These are phyloP conservation scores for Tetragonisca angustula DNA, from an alignment of 2,888 invertebrate species.

Conservation along the genomic window DNA sequence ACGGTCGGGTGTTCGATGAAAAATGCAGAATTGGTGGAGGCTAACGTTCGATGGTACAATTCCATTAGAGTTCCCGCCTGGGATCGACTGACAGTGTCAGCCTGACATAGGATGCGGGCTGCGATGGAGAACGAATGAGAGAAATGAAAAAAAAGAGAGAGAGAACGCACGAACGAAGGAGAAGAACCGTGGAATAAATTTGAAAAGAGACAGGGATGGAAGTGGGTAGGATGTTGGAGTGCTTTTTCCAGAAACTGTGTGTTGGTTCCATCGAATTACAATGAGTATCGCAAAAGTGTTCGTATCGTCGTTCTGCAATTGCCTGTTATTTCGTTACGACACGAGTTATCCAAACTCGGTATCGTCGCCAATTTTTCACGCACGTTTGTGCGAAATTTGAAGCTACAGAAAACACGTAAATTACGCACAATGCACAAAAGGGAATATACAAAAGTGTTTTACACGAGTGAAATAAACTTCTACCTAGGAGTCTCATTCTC, in stretches of 20 bases:
- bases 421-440: too few relatives aligned
- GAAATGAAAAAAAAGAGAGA: constrained; percentile 54
- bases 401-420: too few relatives aligned
- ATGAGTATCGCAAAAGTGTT: not conserved
- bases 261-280: not conserved
- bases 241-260: constrained; percentile 37
- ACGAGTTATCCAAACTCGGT: too few relatives aligned
- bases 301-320: too few relatives aligned
- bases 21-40: constrained; percentile 67
- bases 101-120: constrained; percentile 62
- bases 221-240: not conserved
- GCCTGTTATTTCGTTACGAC: not conserved
- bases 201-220: not conserved
- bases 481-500: too few relatives aligned
- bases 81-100: constrained; percentile 60
- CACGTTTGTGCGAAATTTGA: too few relatives aligned
- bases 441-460: too few relatives aligned
- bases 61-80: constrained; percentile 72
- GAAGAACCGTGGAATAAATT: not conserved
- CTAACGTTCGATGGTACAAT: constrained; percentile 71
- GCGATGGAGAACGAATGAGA: constrained; percentile 44
- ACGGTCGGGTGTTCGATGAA: constrained; percentile 67
- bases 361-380: too few relatives aligned
- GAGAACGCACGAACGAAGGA: not conserved
- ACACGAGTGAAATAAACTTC: too few relatives aligned